Evolutionary conservation across 2,888 invertebrate species (phyloP).

Genomic region (Elegia similella): DNA sequence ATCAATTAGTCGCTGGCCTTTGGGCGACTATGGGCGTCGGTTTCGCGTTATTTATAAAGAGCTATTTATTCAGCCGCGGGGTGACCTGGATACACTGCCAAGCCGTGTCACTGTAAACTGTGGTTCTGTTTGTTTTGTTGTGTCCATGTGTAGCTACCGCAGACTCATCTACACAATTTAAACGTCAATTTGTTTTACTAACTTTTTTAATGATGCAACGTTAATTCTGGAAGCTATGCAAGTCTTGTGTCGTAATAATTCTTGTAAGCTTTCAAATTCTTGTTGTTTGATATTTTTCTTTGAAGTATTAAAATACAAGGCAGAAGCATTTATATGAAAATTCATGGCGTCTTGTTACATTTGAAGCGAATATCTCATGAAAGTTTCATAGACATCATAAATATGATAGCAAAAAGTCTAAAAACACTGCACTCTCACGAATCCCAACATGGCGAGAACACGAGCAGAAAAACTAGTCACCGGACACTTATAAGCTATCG

Average conservation of each 20-base stretch:
- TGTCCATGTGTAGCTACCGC: slow-evolving; percentile 18
- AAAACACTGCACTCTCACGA: slow-evolving; percentile 1
- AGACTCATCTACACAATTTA: slow-evolving; percentile 10
- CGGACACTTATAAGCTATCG: slow-evolving; percentile 11
- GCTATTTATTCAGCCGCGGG: slow-evolving; percentile 73
- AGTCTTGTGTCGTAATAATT: neutral
- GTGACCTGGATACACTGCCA: slow-evolving; percentile 71
- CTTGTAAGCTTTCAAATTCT: neutral
- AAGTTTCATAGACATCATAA: slow-evolving; percentile 7
- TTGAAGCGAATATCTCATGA: neutral
- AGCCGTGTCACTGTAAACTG: slow-evolving; percentile 48
- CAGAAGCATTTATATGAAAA: neutral
- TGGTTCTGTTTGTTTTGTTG: slow-evolving; percentile 23
- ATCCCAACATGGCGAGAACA: slow-evolving; percentile 1
- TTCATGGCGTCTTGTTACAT: neutral
- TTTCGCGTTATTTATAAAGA: slow-evolving; percentile 70
- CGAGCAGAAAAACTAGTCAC: slow-evolving; percentile 14
- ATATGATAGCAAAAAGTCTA: neutral
- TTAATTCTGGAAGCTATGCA: neutral
- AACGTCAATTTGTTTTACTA: slow-evolving; percentile 14
- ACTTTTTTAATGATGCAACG: neutral
- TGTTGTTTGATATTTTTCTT: neutral
- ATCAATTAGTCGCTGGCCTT: slow-evolving; percentile 55
- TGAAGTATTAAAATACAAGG: neutral
- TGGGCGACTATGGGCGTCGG: slow-evolving; percentile 40